Percentiles rank a stretch among this genome's conserved stretches.
phyloP scores from a whole-genome alignment of 2,888 invertebrate species.

The Endomychus coccineus region DNA sequence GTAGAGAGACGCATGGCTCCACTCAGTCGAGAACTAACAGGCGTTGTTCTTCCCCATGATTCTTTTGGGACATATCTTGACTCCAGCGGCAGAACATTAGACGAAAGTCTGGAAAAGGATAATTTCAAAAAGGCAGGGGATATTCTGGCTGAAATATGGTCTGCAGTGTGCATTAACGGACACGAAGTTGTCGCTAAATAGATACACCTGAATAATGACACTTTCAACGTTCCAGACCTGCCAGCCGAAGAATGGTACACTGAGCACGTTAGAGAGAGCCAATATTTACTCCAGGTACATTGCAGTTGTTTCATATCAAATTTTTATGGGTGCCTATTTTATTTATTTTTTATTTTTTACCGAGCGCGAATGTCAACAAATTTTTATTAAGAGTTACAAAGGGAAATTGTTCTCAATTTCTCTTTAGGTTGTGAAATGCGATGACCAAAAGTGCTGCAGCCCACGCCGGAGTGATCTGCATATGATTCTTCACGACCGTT shows the following conservation, averaged over 20 bases:
- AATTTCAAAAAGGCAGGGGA: conserved; percentile 2
- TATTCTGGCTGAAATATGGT: conserved; percentile 1
- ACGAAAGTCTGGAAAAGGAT: not conserved
- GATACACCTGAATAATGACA: not conserved
- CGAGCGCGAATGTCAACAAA: conserved; percentile 1
- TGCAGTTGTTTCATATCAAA: conserved; percentile 1
- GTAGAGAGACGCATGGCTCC: conserved; percentile 17
- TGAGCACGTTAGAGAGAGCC: not conserved
- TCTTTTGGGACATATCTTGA: conserved; percentile 10
- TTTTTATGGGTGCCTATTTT: conserved; percentile 1
- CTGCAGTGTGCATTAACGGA: not conserved
- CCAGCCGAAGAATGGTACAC: conserved; percentile 17
- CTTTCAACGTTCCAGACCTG: conserved; percentile 12
- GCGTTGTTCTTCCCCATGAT: conserved; percentile 7
- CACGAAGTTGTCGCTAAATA: not conserved
- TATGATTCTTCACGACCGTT: conserved; percentile 1
- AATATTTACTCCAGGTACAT: conserved; percentile 1
- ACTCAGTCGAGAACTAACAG: conserved; percentile 5
- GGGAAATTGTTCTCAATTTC: not conserved
- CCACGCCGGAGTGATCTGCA: conserved; percentile 1
- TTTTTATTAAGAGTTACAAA: conserved; percentile 1
- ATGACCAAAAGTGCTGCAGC: conserved; percentile 1
- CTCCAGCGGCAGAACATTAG: not conserved
- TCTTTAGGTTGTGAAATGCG: conserved; percentile 1
- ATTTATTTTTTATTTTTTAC: conserved; percentile 1